These are phyloP conservation scores for Drosophila nikananu DNA, from an alignment of 1,140 invertebrate species.

Conservation along the genomic window DNA sequence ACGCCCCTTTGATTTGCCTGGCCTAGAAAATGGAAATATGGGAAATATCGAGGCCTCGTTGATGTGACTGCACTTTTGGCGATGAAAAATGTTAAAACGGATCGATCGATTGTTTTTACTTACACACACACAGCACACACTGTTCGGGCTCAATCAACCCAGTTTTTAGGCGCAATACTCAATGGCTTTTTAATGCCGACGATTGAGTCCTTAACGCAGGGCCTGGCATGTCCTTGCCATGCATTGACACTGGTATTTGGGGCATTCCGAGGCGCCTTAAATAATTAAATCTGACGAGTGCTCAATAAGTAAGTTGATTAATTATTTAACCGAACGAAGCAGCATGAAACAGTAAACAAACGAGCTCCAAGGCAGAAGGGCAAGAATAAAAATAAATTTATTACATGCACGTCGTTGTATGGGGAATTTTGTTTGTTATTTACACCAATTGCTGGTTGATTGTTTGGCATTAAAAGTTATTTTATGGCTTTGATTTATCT, in stretches of 20 bases:
- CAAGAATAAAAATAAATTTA: background rate
- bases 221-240: constrained; percentile 23
- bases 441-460: background rate
- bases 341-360: constrained; percentile 8
- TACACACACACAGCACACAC: constrained; percentile 8
- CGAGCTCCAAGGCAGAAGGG: background rate
- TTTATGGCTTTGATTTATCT: constrained; percentile 12
- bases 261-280: constrained; percentile 25
- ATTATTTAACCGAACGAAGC: constrained; percentile 27
- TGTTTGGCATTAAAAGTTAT: constrained; percentile 9
- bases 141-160: constrained; percentile 30
- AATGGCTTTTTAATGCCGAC: constrained; percentile 26
- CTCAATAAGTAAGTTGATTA: constrained; percentile 28
- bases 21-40: constrained; percentile 4
- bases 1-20: constrained; percentile 18
- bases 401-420: background rate
- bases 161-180: constrained; percentile 23
- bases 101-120: too few species aligned
- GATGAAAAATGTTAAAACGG: constrained; percentile 34
- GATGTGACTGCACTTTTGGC: constrained; percentile 28
- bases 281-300: constrained; percentile 38
- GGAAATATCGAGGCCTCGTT: background rate
- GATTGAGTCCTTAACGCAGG: constrained; percentile 21
- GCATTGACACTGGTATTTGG: constrained; percentile 23
- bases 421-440: constrained; percentile 5